These are phyloP conservation scores for Panagrolaimus sp. DNA, from an alignment of 1,140 invertebrate genomes.

Conservation along the genomic window DNA sequence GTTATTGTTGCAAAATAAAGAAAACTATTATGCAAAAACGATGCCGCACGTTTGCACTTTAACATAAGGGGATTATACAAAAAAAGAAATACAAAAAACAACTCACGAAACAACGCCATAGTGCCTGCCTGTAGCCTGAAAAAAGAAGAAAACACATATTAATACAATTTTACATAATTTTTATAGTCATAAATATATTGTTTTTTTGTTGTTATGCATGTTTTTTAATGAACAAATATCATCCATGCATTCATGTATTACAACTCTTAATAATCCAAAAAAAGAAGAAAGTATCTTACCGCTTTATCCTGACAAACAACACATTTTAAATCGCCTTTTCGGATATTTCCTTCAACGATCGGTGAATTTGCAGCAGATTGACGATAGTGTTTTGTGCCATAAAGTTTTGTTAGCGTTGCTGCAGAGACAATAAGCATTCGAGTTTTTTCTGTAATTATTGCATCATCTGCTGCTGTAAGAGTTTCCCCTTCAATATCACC, in stretches of 20 bases:
- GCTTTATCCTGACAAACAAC: constrained; percentile 6
- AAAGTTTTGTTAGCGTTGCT: too few relatives aligned
- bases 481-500: too few relatives aligned
- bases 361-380: too few relatives aligned
- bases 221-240: not conserved
- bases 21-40: too few relatives aligned
- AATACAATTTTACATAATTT: not conserved
- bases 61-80: not conserved
- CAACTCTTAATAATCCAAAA: not conserved
- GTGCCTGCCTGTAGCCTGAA: constrained; percentile 6
- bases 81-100: not conserved
- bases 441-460: too few relatives aligned
- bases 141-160: not conserved
- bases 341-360: too few relatives aligned
- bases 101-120: constrained; percentile 10
- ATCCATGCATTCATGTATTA: too few relatives aligned
- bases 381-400: too few relatives aligned
- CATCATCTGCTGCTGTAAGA: too few relatives aligned
- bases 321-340: not conserved
- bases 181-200: not conserved
- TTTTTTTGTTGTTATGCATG: not conserved
- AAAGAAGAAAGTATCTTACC: not conserved
- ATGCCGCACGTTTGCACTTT: too few relatives aligned
- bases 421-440: too few relatives aligned
- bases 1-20: too few relatives aligned